phyloP scores from a whole-genome alignment of 2,113 vertebrate species.

The Podarcis muralis region DNA sequence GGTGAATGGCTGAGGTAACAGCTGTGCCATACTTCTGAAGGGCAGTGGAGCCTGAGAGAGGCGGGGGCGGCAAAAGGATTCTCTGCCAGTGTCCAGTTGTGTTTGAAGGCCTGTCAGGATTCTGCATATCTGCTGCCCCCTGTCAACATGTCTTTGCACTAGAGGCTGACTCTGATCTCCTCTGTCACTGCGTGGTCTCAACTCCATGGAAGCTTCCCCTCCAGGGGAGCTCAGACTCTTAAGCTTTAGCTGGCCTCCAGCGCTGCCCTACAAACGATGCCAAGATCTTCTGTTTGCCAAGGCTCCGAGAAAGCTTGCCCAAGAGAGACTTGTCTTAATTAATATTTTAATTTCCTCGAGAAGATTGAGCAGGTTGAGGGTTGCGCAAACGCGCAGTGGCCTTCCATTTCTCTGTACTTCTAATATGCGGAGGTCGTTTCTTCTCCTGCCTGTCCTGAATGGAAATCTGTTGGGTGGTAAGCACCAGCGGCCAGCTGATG shows the following conservation, averaged over 20 bases:
- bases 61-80: slow-evolving; percentile 33
- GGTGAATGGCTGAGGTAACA: slow-evolving; percentile 33
- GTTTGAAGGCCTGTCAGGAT: slow-evolving; percentile 58
- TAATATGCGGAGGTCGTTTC: neutral
- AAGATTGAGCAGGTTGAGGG: neutral
- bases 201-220: neutral
- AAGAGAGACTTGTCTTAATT: neutral
- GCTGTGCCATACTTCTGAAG: neutral
- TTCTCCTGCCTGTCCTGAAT: neutral
- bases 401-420: neutral
- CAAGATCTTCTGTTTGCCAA: neutral
- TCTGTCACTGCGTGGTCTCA: neutral
- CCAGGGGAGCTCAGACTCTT: neutral
- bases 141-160: slow-evolving; percentile 43
- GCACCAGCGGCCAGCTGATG: neutral
- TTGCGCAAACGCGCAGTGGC: neutral
- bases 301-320: slow-evolving; percentile 2
- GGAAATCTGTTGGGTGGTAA: neutral
- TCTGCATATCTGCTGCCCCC: slow-evolving; percentile 59
- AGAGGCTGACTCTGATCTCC: slow-evolving; percentile 27
- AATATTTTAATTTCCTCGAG: neutral
- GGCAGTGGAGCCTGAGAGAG: slow-evolving; percentile 10
- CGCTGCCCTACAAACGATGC: neutral
- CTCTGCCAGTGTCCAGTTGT: slow-evolving; percentile 40
- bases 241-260: neutral